Evolutionary conservation across 2,888 invertebrate species (phyloP), one percentile per base, ranked within the genome.

Genomic region (Hyppa rectilinea): DNA sequence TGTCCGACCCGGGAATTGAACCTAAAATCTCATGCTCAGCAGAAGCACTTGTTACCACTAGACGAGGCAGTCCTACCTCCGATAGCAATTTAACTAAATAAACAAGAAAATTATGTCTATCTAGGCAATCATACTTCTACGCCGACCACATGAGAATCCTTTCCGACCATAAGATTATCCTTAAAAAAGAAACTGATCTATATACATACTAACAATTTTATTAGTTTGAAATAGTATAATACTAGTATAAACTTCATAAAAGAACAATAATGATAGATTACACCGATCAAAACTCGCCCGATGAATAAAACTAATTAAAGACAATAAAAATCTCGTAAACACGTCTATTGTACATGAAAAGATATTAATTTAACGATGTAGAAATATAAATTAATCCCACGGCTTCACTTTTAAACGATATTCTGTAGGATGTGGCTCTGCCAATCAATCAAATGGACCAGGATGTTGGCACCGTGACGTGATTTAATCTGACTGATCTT

Each of bases 271-370:
- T 83, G 62, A 83, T 80, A 69, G 31, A 85, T 77, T 55, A 73
- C 56, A 53, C 10, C 12, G 61, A 71, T 71, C 31, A 68, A 72
- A 72, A 63, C 68, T 74, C 55, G 45, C 5, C 14, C 43, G 49
- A 61, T 69, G 58, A 82, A 85, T 80, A 83, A 80, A 72, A 85
- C 59, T 78, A 76, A 84, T 85, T 70, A 73, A 23, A 69, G 62
- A 67, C 61, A 62, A 79, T 79, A 81, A 84, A 85, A 83, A 77
- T 71, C 47, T 79, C 76, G 69, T 81, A 81, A 83, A 76, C 26
- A 61, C 50, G 14, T 56, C 49, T 76, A 76, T 71, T 74, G 52
- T 58, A 55, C 17, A 62, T 77, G 70, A 82, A 79, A 77, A 62
- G 38, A 66, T 52, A 58, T 49, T 69, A 34, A n/a, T 69, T 31